Evolutionary conservation across 2,113 vertebrate species (phyloP), one percentile per base, ranked within the genome.

Genomic region (Cololabis saira): DNA sequence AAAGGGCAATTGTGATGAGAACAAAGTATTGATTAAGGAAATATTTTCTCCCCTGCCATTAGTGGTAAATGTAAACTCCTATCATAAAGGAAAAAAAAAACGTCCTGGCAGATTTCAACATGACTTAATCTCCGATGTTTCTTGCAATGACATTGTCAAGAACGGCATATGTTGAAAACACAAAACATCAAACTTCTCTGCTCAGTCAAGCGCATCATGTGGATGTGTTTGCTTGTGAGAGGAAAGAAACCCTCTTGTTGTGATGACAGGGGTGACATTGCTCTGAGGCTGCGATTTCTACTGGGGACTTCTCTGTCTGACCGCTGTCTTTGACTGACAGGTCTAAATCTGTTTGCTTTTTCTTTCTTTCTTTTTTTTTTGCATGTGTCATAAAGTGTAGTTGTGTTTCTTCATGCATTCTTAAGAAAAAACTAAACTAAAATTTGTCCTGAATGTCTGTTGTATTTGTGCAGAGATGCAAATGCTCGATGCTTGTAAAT

Each of bases 231-330:
- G 82, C 56, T 71, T 40, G 75, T 70, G 71, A 58, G 61, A 66
- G 50, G 69, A 67, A 67, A 74, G 63, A 48, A 78, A 44, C 61
- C 65, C 53, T 66, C 64, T 58, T 67, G 63, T 61, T 52, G 49
- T 54, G 50, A 75, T 70, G 73, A 76, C 78, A 78, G 53, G 45
- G 76, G 57, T 86, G 85, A 89, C 87, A 84, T 85, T 89, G 82
- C 60, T 62, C 62, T 37, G 62, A 70, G 68, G 66, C 64, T 42
- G 51, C 60, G 45, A 50, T 81, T 64, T 74, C 69, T 73, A 14
- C 49, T 41, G 27, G 22, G 19, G 67, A 73, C 56, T 41, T 62
- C 17, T 12, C 47, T 7, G 54, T 57, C 63, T 33, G 2, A 59
- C 51, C 17, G 30, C 54, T 30, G 63, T 18, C 59, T 64, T 30